Evolutionary conservation across 2,888 invertebrate genomes (phyloP).

Genomic region (Schizotus pectinicornis): DNA sequence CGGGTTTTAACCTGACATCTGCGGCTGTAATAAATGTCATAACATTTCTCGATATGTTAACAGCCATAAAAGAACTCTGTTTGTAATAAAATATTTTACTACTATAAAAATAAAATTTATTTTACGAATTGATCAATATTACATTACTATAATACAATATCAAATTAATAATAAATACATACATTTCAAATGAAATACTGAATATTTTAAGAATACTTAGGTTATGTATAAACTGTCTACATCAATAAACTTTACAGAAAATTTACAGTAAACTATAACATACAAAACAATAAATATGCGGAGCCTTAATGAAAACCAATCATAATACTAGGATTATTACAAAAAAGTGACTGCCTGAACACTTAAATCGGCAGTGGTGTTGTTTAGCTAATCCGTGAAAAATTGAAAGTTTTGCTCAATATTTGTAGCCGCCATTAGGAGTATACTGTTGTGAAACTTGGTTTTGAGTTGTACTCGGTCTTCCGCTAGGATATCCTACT

Average conservation of each 20-base stretch:
- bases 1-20: too few relatives aligned
- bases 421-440: slow-evolving; percentile 54
- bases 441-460: slow-evolving; percentile 46
- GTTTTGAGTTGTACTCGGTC: slow-evolving; percentile 25
- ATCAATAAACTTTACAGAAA: slow-evolving; percentile 8
- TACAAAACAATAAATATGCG: slow-evolving; percentile 5
- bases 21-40: too few relatives aligned
- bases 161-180: slow-evolving; percentile 29
- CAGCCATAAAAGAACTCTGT: too few relatives aligned
- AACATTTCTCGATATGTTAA: too few relatives aligned
- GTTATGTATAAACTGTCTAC: neutral
- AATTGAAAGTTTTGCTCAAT: slow-evolving; percentile 39
- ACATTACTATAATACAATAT: slow-evolving; percentile 34
- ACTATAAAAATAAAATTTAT: slow-evolving; percentile 30
- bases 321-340: neutral
- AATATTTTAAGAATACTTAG: slow-evolving; percentile 2
- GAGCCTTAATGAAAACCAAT: neutral
- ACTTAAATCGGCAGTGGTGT: slow-evolving; percentile 14
- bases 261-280: neutral
- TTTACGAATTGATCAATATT: slow-evolving; percentile 31
- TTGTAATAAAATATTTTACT: too few relatives aligned
- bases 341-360: slow-evolving; percentile 11
- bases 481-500: slow-evolving; percentile 17
- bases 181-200: slow-evolving; percentile 16
- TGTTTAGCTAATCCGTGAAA: neutral